These are phyloP conservation scores for Hesperophylax magnus DNA, from an alignment of 1,140 invertebrate species.

Conservation along the genomic window DNA sequence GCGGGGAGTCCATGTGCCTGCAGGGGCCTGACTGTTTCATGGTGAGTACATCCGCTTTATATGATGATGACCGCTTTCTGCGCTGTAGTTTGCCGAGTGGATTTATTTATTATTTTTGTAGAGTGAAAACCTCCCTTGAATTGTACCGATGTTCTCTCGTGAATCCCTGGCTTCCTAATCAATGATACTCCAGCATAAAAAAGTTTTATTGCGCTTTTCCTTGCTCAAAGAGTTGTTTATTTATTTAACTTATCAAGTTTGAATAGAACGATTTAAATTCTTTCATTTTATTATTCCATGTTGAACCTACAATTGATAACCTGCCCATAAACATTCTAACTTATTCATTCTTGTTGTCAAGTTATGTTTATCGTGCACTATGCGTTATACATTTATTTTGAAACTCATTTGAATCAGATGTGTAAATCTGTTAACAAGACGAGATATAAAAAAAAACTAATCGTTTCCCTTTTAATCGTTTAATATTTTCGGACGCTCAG, in stretches of 20 bases:
- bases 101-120: constrained; percentile 7
- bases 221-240: too few species aligned
- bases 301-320: not conserved
- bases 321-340: not conserved
- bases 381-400: constrained; percentile 42
- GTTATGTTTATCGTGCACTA: constrained; percentile 43
- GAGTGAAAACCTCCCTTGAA: not conserved
- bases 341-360: not conserved
- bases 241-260: not conserved
- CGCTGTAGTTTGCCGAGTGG: not conserved
- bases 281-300: not conserved
- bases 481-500: constrained; percentile 22
- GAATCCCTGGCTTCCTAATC: not conserved
- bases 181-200: too few species aligned
- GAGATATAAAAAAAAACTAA: constrained; percentile 37
- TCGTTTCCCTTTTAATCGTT: constrained; percentile 38
- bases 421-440: constrained; percentile 44
- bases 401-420: constrained; percentile 30
- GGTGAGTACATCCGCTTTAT: constrained; percentile 67
- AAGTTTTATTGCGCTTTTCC: too few species aligned
- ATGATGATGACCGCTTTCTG: constrained; percentile 37
- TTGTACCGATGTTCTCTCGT: not conserved
- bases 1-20: constrained; percentile 75
- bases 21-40: constrained; percentile 78
- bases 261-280: not conserved